Evolutionary conservation across 23 tunicate genomes (phyloP), one percentile per base, ranked within the genome.

Genomic region (Styela clava): DNA sequence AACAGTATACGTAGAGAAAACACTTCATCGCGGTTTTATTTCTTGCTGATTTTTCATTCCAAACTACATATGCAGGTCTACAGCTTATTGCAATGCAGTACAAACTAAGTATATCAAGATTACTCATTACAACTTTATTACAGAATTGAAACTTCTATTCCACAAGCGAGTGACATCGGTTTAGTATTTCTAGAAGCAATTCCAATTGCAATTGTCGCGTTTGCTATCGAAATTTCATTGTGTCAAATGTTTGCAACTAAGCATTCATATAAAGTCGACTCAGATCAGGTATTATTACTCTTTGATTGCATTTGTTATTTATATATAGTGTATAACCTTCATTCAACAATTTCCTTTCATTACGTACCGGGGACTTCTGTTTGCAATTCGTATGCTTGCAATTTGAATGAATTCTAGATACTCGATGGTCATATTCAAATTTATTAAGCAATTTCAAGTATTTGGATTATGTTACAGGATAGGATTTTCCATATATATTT

Each of bases 281-380:
- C 98, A 1, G 86, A 93, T 62, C 98, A 93, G 94, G 98, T 87
- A 52, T n/a, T n/a, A n/a, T n/a, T n/a, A n/a, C n/a, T n/a, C n/a
- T n/a, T n/a, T n/a, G n/a, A n/a, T n/a, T n/a, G n/a, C n/a, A n/a
- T n/a, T n/a, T n/a, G n/a, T n/a, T n/a, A 61, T 61, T 19, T 61
- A 21, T 19, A 19, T 61, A 19, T 21, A 19, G 64, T 21, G 21
- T 18, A 18, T 18, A 61, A 19, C 19, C 20, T 61, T 21, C 64
- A 21, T n/a, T n/a, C n/a, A n/a, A n/a, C n/a, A n/a, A n/a, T n/a
- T n/a, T n/a, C n/a, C n/a, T n/a, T n/a, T n/a, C n/a, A n/a, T n/a
- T n/a, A n/a, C n/a, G n/a, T n/a, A n/a, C 64, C 1, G 22, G 64
- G n/a, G 64, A 0, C n/a, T 61, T 61, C 0, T 0, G n/a, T 61